Evolutionary conservation across 2,797 vertebrate species (phyloP).

Genomic region (Pampus argenteus): DNA sequence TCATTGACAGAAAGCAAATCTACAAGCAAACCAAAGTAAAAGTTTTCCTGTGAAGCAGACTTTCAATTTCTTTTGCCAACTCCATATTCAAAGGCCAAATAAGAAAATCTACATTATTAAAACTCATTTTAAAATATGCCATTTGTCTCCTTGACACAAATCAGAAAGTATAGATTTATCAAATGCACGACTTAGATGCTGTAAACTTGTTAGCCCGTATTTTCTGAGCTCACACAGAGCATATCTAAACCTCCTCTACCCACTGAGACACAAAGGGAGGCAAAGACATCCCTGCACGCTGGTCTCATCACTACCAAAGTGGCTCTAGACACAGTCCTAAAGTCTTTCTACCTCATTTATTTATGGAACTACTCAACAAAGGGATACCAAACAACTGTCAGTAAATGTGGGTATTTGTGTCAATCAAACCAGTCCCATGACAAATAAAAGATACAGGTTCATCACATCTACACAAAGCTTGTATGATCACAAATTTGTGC

Average conservation of each 20-base stretch:
- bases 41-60: background rate
- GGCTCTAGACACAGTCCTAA: background rate
- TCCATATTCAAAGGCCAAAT: constrained; percentile 55
- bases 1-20: constrained; percentile 44
- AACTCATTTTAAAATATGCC: constrained; percentile 86
- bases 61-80: constrained; percentile 32
- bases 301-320: constrained; percentile 35
- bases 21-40: constrained; percentile 56
- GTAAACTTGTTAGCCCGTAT: constrained; percentile 96
- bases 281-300: constrained; percentile 38
- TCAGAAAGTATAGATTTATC: constrained; percentile 94
- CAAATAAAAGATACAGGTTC: constrained; percentile 15
- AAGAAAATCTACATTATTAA: constrained; percentile 88
- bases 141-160: constrained; percentile 99
- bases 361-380: constrained; percentile 24
- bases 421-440: constrained; percentile 22
- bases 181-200: constrained; percentile 93
- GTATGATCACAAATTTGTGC: constrained; percentile 36
- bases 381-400: constrained; percentile 31
- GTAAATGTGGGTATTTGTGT: constrained; percentile 24
- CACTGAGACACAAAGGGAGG: constrained; percentile 59
- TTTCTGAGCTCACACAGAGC: constrained; percentile 90
- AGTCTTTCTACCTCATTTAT: constrained; percentile 23
- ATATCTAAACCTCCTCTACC: constrained; percentile 44
- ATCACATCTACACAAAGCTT: constrained; percentile 18